These are phyloP conservation scores for Eulemur rubriventer DNA, from an alignment of 2,797 vertebrate species.

Conservation along the genomic window DNA sequence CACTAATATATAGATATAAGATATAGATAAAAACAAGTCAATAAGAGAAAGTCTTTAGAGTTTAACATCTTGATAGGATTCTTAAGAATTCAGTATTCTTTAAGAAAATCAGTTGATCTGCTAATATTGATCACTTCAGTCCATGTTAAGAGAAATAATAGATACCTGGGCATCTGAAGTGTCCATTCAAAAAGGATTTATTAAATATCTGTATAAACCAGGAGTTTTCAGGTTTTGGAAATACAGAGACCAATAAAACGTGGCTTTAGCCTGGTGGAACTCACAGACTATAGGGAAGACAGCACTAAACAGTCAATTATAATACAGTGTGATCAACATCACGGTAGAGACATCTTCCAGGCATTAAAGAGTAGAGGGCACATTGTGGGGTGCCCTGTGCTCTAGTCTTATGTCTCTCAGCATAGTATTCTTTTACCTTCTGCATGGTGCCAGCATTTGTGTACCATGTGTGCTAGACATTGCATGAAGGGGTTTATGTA, in stretches of 20 bases:
- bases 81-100: slow-evolving; percentile 32
- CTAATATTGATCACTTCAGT: slow-evolving; percentile 2
- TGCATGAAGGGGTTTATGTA: neutral
- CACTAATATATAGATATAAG: neutral
- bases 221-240: neutral
- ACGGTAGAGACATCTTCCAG: neutral
- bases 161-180: neutral
- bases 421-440: neutral
- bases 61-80: neutral
- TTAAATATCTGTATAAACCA: slow-evolving; percentile 1
- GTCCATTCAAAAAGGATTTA: slow-evolving; percentile 3
- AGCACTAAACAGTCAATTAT: neutral
- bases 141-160: neutral
- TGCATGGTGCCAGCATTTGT: neutral
- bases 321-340: neutral
- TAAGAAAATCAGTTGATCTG: neutral
- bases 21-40: slow-evolving; percentile 4
- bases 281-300: neutral
- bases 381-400: neutral
- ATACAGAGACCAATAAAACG: neutral
- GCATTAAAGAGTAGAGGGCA: neutral
- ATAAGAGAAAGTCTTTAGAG: slow-evolving; percentile 39
- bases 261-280: neutral
- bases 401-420: neutral
- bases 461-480: neutral